Conservation (phyloP, 2,888 invertebrate genomes). For the Amorpha juglandis region DNA sequence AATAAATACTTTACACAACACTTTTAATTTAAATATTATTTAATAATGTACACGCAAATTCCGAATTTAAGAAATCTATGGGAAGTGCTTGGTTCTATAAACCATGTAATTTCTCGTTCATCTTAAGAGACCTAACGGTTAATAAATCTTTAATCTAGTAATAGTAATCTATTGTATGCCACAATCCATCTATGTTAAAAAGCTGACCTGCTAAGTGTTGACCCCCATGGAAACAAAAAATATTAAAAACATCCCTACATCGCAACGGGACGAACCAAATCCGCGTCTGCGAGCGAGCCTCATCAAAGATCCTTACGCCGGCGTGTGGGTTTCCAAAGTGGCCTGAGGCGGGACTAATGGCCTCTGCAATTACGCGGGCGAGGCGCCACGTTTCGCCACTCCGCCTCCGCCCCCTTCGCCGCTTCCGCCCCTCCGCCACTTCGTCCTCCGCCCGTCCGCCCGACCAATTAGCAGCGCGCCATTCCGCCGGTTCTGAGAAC, state of each 20-base stretch:
- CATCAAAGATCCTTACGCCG: slow-evolving; percentile 56
- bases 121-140: no score
- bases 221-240: no score
- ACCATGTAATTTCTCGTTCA: no score
- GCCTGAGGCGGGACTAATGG: slow-evolving; percentile 62
- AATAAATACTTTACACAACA: no score
- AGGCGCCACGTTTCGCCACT: slow-evolving; percentile 42
- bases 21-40: no score
- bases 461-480: slow-evolving; percentile 53
- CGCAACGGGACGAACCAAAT: not conserved
- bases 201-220: no score
- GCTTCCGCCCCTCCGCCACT: slow-evolving; percentile 18
- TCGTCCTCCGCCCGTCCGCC: slow-evolving; percentile 28
- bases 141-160: no score
- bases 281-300: slow-evolving; percentile 2
- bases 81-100: no score
- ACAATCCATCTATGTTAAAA: no score
- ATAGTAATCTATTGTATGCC: no score
- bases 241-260: not conserved
- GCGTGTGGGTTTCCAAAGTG: slow-evolving; percentile 45
- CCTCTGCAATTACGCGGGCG: slow-evolving; percentile 59
- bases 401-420: slow-evolving; percentile 42
- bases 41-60: no score
- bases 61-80: no score
- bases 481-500: slow-evolving; percentile 36